Base-by-base conservation (phyloP, 2,797 vertebrate genomes). In the Molossus molossus region DNA sequence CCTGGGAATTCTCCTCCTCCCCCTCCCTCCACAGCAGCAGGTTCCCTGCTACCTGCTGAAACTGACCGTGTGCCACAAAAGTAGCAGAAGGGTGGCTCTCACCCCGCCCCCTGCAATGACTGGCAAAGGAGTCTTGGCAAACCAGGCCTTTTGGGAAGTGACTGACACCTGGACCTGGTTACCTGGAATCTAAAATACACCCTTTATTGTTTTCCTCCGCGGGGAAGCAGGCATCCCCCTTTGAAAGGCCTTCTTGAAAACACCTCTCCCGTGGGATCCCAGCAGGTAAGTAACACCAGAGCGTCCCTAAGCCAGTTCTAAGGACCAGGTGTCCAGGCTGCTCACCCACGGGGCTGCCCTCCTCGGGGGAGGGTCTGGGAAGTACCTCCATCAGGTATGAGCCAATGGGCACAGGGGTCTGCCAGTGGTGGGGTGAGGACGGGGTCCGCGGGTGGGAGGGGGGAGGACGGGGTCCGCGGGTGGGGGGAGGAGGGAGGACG, bases 231-330 rank as follows among this genome's bases (percentile, higher is more conserved):
- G 73, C 29, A 89, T 55, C 57, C 79, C 80, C 45, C 55, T 84
- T 33, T 9, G 58, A 86, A 76, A 88, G 85, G 37, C 40, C 37
- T 93, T 92, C 75, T 90, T 17, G 69, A 85, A 91, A 87, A 73
- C 82, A 67, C 87, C 67, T 87, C 93, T 96, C 94, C 77, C 96
- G 9, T 0, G 79, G 62, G 87, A 96, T 77, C 50, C 55, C 55
- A 25, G 58, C 76, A 92, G 96, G 96, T 96, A 93, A 96, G 72
- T 88, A 92, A 92, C 90, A 75, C 90, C 90, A 83, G 90, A 10
- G 90, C 84, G 87, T 93, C 93, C 93, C 94, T 40, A 65, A 79
- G 67, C 65, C 12, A 18, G 57, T 33, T 89, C 94, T 20, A 14
- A 58, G 77, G 87, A n/a, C 87, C 67, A 60, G 94, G 62, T 67